Evolutionary conservation across 1,140 invertebrate genomes (phyloP).

Genomic region (Oscheius sp.): DNA sequence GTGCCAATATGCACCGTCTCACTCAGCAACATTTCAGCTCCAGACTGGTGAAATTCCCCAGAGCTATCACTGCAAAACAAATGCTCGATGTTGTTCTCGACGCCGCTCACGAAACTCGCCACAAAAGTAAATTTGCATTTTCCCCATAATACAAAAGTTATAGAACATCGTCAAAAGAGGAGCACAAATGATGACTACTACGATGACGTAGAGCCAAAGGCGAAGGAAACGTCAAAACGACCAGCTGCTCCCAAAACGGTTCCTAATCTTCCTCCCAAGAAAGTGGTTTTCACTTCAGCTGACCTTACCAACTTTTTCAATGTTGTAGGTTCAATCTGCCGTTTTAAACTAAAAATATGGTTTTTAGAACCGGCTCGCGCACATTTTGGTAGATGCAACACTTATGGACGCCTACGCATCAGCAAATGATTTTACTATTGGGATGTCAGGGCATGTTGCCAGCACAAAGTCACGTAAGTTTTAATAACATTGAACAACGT

Average conservation of each 20-base stretch:
- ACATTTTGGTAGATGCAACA: constrained; percentile 23
- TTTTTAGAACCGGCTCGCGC: constrained; percentile 23
- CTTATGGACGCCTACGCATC: constrained; percentile 34
- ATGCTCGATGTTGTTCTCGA: constrained; percentile 17
- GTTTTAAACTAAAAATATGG: too few species aligned
- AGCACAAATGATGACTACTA: constrained; percentile 16
- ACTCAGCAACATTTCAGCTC: constrained; percentile 32
- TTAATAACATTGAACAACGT: neutral
- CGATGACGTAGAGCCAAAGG: constrained; percentile 20
- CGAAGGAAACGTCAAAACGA: constrained; percentile 6
- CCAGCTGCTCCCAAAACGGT: neutral
- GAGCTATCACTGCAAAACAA: constrained; percentile 28
- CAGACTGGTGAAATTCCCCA: constrained; percentile 20
- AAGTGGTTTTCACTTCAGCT: constrained; percentile 20
- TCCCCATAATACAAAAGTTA: too few species aligned
- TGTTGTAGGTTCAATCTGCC: constrained; percentile 25
- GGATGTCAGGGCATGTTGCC: constrained; percentile 36
- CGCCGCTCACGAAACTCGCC: neutral
- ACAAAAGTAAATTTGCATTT: too few species aligned
- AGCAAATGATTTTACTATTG: constrained; percentile 35
- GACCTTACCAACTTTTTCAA: constrained; percentile 37
- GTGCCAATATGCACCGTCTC: constrained; percentile 27
- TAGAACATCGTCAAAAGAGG: constrained; percentile 3
- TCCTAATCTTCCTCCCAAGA: neutral
- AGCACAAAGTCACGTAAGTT: constrained; percentile 24